Percentiles rank a stretch among this genome's conserved stretches.
phyloP scores from a whole-genome alignment of 2,888 invertebrate species.

The Watsonalla binaria region DNA sequence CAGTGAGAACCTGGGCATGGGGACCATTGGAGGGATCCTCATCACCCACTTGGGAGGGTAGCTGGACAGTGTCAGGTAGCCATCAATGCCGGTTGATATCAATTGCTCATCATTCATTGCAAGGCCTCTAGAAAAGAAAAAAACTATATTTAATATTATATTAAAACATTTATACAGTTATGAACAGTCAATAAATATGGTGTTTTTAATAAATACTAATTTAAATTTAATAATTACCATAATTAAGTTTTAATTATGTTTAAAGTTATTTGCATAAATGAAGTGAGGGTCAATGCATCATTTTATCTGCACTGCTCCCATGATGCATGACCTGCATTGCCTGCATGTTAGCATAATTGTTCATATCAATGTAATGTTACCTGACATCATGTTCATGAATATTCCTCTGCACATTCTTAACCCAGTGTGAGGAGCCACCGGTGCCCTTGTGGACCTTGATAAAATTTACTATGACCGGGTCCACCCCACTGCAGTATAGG shows the following conservation, averaged over 20 bases:
- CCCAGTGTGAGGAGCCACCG: slow-evolving; percentile 84
- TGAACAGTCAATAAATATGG: not conserved
- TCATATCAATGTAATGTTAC: slow-evolving; percentile 23
- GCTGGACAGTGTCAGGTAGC: slow-evolving; percentile 85
- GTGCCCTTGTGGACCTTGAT: slow-evolving; percentile 80
- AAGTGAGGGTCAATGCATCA: too few species aligned
- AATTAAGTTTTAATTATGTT: too few species aligned
- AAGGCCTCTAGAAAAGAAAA: slow-evolving; percentile 76
- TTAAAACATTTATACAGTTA: not conserved
- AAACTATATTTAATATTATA: not conserved
- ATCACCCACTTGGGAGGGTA: slow-evolving; percentile 82
- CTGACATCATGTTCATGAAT: slow-evolving; percentile 93
- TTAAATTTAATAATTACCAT: too few species aligned
- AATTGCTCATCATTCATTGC: slow-evolving; percentile 81
- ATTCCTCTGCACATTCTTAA: slow-evolving; percentile 86
- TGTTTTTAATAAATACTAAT: too few species aligned
- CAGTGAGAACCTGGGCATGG: slow-evolving; percentile 77
- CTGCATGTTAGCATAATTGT: too few species aligned
- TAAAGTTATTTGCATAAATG: too few species aligned
- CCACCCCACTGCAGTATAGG: slow-evolving; percentile 89
- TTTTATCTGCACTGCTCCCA: too few species aligned
- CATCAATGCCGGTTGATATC: slow-evolving; percentile 90
- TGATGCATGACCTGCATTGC: too few species aligned
- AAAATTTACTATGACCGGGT: slow-evolving; percentile 88
- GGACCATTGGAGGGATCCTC: slow-evolving; percentile 85